These are phyloP conservation scores for Molossus molossus DNA, from an alignment of 2,797 vertebrate species.

Conservation along the genomic window DNA sequence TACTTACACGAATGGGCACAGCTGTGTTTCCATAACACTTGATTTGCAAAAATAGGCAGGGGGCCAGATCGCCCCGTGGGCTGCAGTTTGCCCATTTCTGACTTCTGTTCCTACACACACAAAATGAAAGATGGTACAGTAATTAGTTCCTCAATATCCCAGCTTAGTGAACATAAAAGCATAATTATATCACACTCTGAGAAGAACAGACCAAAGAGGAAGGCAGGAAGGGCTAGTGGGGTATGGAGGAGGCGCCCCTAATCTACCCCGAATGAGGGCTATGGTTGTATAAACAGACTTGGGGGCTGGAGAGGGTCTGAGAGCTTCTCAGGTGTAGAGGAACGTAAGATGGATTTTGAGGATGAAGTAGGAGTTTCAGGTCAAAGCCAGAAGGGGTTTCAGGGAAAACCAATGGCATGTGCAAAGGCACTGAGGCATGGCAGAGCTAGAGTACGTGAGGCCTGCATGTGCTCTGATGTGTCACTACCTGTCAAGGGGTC, in stretches of 20 bases:
- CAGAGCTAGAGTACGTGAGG: background rate
- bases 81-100: background rate
- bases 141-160: background rate
- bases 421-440: rapidly evolving
- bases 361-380: background rate
- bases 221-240: background rate
- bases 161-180: background rate
- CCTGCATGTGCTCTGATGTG: rapidly evolving
- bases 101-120: background rate
- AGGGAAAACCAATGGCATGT: background rate
- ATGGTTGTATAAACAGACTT: background rate
- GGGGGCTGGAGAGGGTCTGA: background rate
- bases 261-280: background rate
- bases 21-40: background rate
- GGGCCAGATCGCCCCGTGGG: background rate
- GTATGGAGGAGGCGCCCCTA: background rate
- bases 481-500: background rate
- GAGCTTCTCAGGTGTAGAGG: background rate
- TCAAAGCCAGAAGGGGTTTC: background rate
- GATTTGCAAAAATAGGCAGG: background rate
- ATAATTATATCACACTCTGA: background rate
- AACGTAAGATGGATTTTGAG: background rate
- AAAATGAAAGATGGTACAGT: background rate
- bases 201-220: background rate
- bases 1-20: background rate